These are phyloP conservation scores for Corythaeola cristata DNA, from an alignment of 2,113 vertebrate genomes.

Conservation along the genomic window DNA sequence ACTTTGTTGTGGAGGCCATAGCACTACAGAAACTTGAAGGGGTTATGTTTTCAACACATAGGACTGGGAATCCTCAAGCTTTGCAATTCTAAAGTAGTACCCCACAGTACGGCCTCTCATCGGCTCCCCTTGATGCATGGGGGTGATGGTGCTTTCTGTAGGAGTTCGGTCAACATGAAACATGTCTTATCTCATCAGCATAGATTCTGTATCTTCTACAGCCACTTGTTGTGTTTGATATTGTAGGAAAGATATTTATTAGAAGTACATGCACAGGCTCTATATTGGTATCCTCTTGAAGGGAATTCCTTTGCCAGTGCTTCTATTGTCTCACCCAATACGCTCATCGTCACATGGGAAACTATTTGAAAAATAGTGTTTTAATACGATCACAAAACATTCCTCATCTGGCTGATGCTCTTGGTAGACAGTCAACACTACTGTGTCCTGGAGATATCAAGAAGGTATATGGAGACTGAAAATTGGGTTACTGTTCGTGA, in stretches of 20 bases:
- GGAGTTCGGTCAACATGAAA: not conserved
- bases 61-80: not conserved
- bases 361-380: not conserved
- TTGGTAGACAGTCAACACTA: not conserved
- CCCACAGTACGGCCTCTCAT: not conserved
- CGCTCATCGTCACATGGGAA: not conserved
- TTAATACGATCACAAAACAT: not conserved
- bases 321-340: not conserved
- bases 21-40: not conserved
- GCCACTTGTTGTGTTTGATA: not conserved
- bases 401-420: not conserved
- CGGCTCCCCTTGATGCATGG: not conserved
- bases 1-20: not conserved
- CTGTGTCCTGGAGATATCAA: not conserved
- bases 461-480: not conserved
- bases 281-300: not conserved
- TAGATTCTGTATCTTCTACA: not conserved
- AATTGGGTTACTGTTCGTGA: not conserved
- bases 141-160: not conserved
- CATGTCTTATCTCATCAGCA: not conserved
- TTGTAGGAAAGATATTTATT: not conserved
- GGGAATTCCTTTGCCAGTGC: not conserved
- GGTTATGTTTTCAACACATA: not conserved
- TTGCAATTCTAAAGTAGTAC: not conserved
- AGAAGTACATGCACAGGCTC: not conserved